phyloP scores from a whole-genome alignment of 2,797 vertebrate genomes.

The Pseudomugil gertrudae region DNA sequence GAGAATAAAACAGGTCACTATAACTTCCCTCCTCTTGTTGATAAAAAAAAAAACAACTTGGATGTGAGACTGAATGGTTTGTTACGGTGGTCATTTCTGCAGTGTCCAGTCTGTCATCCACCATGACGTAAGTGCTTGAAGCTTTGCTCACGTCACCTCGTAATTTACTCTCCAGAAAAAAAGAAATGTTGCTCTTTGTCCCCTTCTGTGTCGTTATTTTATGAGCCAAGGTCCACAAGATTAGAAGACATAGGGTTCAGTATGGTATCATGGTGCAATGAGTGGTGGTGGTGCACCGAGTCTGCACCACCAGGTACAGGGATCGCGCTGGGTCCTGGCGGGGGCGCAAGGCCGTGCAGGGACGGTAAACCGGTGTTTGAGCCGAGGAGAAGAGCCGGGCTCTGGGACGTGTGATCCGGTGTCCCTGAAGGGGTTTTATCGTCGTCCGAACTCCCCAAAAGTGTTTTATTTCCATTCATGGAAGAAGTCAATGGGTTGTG shows the following conservation, averaged over 20 bases:
- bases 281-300: conserved; percentile 94
- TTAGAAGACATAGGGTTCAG: conserved; percentile 99
- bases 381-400: conserved; percentile 92
- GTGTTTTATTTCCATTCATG: conserved; percentile 97
- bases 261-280: conserved; percentile 97
- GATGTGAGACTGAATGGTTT: conserved; percentile 57
- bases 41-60: conserved; percentile 5
- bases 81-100: conserved; percentile 59
- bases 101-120: conserved; percentile 59
- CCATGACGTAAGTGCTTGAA: conserved; percentile 76
- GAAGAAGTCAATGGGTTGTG: conserved; percentile 95
- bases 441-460: conserved; percentile 97
- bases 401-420: conserved; percentile 93
- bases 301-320: conserved; percentile 89
- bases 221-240: conserved; percentile 97
- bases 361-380: conserved; percentile 88
- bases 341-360: conserved; percentile 93
- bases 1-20: background rate
- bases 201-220: conserved; percentile 67
- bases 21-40: conserved; percentile 23
- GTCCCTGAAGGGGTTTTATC: conserved; percentile 97
- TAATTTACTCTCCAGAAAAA: conserved; percentile 53
- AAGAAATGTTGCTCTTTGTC: conserved; percentile 31
- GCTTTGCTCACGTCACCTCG: conserved; percentile 62
- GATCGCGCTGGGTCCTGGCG: conserved; percentile 95